phyloP scores from a whole-genome alignment of 2,888 invertebrate genomes.

The Lithophane leautieri region DNA sequence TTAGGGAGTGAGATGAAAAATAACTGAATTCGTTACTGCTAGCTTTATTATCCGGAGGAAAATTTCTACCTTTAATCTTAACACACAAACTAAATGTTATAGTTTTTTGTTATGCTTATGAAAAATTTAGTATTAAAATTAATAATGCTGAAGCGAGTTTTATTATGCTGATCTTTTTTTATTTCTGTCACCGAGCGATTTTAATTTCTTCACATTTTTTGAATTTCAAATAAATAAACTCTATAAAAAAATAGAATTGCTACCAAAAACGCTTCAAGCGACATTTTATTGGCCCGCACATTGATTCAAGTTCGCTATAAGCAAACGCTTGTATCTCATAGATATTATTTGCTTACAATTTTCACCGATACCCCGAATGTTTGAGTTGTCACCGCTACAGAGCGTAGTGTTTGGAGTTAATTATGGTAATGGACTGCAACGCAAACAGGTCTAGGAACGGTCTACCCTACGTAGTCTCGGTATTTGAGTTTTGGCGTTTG shows the following conservation, averaged over 20 bases:
- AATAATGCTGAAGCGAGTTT: background rate
- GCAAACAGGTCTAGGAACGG: conserved; percentile 67
- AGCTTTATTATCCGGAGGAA: background rate
- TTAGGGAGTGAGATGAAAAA: conserved; percentile 25
- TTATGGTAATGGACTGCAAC: conserved; percentile 86
- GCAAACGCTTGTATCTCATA: conserved; percentile 60
- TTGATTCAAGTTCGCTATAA: conserved; percentile 36
- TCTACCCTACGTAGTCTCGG: conserved; percentile 49
- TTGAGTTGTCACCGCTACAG: conserved; percentile 83
- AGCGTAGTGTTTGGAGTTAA: conserved; percentile 85
- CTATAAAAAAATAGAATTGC: background rate
- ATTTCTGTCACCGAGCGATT: background rate
- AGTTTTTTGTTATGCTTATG: background rate
- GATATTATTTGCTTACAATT: conserved; percentile 83
- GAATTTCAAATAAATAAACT: background rate
- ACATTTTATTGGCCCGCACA: conserved; percentile 58
- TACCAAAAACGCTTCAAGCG: conserved; percentile 4
- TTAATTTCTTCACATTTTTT: background rate
- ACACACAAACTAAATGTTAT: background rate
- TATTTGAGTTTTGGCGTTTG: conserved; percentile 67
- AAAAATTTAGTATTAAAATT: background rate
- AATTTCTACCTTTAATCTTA: background rate
- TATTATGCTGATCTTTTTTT: background rate
- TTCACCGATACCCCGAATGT: conserved; percentile 79
- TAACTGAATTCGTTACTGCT: background rate